phyloP scores from a whole-genome alignment of 2,888 invertebrate species.

The Anaspis maculata region DNA sequence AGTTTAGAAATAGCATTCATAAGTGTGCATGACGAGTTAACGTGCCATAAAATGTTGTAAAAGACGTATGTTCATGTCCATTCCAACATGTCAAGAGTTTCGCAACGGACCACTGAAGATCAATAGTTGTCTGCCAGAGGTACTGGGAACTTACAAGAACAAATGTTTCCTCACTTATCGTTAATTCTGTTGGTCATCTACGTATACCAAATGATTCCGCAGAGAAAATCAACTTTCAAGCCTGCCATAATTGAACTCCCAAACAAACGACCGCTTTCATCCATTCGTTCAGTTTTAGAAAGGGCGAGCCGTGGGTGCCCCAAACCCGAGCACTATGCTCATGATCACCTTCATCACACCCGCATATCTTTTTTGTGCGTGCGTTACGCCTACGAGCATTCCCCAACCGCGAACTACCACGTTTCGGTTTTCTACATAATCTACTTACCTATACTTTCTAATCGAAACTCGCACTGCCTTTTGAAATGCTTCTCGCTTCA shows the following conservation, averaged over 20 bases:
- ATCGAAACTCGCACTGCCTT: too few species aligned
- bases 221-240: constrained; percentile 15
- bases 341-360: too few species aligned
- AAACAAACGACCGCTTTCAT: constrained; percentile 14
- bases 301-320: too few species aligned
- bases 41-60: constrained; percentile 21
- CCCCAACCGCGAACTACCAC: constrained; percentile 1
- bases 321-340: not conserved
- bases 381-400: too few species aligned
- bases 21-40: constrained; percentile 25
- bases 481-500: too few species aligned
- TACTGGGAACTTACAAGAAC: constrained; percentile 20
- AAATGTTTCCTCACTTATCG: constrained; percentile 21
- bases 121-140: constrained; percentile 20
- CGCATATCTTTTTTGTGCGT: too few species aligned
- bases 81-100: constrained; percentile 20
- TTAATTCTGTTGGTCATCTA: constrained; percentile 21
- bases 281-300: constrained; percentile 2
- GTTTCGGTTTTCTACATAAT: constrained; percentile 4
- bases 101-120: constrained; percentile 20
- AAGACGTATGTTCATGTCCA: constrained; percentile 23
- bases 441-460: too few species aligned
- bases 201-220: constrained; percentile 19
- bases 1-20: constrained; percentile 19
- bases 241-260: constrained; percentile 17